Conservation (phyloP, 2,888 invertebrate genomes). For the Yponomeuta sedellus region DNA sequence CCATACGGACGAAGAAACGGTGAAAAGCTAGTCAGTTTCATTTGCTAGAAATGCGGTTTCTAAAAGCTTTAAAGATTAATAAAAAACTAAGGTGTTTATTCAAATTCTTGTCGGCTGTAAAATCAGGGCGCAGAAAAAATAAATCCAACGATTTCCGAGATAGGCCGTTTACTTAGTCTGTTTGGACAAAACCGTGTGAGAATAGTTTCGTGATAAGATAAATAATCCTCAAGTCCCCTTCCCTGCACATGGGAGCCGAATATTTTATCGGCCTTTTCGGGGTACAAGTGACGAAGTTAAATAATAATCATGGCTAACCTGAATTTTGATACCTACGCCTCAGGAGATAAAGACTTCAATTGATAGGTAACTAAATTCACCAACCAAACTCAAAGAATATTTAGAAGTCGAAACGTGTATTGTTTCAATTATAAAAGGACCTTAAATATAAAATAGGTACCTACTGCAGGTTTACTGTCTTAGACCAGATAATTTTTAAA, state of each 20-base stretch:
- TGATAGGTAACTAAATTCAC: too few relatives aligned
- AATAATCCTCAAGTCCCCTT: neutral
- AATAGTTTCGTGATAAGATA: conserved; percentile 9
- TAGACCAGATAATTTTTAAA: too few relatives aligned
- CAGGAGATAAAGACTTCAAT: too few relatives aligned
- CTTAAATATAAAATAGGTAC: too few relatives aligned
- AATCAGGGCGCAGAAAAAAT: conserved; percentile 1
- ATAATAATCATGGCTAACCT: neutral
- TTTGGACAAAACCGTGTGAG: conserved; percentile 11
- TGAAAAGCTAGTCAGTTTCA: too few relatives aligned
- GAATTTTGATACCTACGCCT: neutral
- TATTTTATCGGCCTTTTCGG: conserved; percentile 3
- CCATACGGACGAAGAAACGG: too few relatives aligned
- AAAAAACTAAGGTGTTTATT: neutral
- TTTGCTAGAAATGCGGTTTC: too few relatives aligned
- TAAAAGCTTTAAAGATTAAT: too few relatives aligned
- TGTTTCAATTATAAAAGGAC: too few relatives aligned
- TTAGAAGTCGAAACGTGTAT: too few relatives aligned
- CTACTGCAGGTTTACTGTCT: too few relatives aligned
- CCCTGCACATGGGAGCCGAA: conserved; percentile 11
- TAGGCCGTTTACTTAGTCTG: conserved; percentile 11
- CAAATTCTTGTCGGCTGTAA: neutral
- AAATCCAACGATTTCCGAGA: conserved; percentile 1
- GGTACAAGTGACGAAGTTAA: neutral
- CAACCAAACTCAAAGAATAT: too few relatives aligned